phyloP scores from a whole-genome alignment of 2,888 invertebrate genomes.

The Volucella inanis region DNA sequence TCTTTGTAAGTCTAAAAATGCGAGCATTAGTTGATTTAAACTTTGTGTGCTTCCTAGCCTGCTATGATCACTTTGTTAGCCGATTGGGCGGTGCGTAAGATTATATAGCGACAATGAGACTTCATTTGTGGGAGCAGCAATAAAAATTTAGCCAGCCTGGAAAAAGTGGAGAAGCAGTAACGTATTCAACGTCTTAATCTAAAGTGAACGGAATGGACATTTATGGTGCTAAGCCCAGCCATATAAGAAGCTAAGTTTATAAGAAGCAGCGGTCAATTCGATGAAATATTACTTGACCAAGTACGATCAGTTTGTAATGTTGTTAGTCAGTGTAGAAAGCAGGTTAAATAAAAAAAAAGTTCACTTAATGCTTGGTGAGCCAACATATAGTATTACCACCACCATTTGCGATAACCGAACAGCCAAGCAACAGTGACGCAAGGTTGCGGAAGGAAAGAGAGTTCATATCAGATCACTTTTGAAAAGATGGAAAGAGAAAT shows the following conservation, averaged over 20 bases:
- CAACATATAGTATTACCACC: not conserved
- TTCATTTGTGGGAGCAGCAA: conserved; percentile 76
- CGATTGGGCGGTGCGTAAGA: conserved; percentile 52
- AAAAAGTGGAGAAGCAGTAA: not conserved
- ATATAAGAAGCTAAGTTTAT: not conserved
- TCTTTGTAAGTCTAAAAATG: not conserved
- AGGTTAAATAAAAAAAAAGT: no score
- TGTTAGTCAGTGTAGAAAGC: no score
- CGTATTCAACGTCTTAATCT: not conserved
- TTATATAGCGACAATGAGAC: conserved; percentile 28
- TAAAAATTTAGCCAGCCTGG: conserved; percentile 29
- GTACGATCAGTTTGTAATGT: no score
- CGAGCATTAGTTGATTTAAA: not conserved
- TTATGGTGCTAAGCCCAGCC: conserved; percentile 1
- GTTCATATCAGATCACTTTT: no score
- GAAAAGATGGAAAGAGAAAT: no score
- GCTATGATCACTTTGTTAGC: conserved; percentile 73
- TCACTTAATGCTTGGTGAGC: not conserved
- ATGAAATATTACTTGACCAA: no score
- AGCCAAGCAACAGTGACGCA: no score
- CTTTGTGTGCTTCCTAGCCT: conserved; percentile 69
- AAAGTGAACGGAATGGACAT: not conserved
- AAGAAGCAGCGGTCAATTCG: not conserved
- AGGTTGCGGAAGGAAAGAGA: no score
- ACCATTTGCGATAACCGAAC: no score